Evolutionary conservation across 2,797 vertebrate genomes (phyloP), one percentile per base, ranked within the genome.

Genomic region (Pipistrellus pipistrellus): DNA sequence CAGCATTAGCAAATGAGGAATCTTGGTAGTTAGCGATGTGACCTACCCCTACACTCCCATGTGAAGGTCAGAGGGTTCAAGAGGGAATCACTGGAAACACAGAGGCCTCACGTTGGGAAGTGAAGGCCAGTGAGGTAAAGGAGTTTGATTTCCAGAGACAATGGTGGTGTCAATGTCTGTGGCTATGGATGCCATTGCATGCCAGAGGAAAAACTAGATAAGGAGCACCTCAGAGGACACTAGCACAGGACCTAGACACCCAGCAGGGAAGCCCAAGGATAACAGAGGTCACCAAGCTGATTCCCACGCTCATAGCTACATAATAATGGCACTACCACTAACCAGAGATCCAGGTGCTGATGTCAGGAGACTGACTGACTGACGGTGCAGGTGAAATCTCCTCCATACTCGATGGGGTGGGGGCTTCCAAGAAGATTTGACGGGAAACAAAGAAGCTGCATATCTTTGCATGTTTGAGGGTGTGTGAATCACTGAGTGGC

Each of bases 351-450:
- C 57, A 46, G 20, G 38, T 20, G 25, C 76, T 68, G 20, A 64
- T 0, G 0, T 46, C 21, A 4, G 32, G 51, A 48, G 32, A 57
- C 46, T 4, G 1, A 35, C n/a, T 35, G 9, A 46, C 7, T 0
- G 1, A 55, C 2, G 7, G 53, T 51, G 10, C 21, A 25, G 14
- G 9, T 92, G 12, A 41, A 25, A 25, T 25, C 64, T 75, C 78
- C 73, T 83, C 25, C 35, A 25, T 23, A 6, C 23, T 59, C 38
- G 27, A 0, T 0, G 10, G 41, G 8, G 32, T 44, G 91, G n/a
- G 53, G n/a, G 32, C 21, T 25, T 8, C 35, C 25, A 84, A 27
- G 46, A 32, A 78, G 25, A n/a, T 46, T 14, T 62, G 68, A 53
- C 0, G 38, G 41, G 64, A 92, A 91, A 84, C 46, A 84, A 90